phyloP scores from a whole-genome alignment of 1,140 invertebrate genomes.

The Drosophila guanche region DNA sequence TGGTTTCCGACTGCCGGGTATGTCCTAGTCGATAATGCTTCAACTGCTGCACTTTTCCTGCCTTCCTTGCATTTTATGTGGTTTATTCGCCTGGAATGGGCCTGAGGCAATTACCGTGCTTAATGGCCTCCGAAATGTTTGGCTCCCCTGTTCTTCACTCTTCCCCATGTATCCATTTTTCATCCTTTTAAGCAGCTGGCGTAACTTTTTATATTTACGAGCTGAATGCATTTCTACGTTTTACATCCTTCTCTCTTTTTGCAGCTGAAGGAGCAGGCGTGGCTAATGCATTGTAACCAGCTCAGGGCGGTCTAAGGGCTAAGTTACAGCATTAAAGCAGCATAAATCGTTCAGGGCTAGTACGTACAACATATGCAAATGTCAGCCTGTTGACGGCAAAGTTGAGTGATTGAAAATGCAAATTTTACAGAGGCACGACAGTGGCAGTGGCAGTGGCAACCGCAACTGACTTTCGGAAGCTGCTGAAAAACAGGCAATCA shows the following conservation, averaged over 20 bases:
- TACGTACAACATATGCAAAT: constrained; percentile 59
- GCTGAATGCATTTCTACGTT: constrained; percentile 33
- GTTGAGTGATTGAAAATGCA: constrained; percentile 77
- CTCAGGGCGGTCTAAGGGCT: constrained; percentile 15
- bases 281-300: constrained; percentile 30
- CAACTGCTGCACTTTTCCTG: constrained; percentile 13
- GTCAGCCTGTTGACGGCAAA: constrained; percentile 55
- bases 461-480: constrained; percentile 37
- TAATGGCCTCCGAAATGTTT: constrained; percentile 51
- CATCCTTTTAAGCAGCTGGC: constrained; percentile 49
- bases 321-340: constrained; percentile 49
- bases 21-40: constrained; percentile 37
- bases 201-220: constrained; percentile 52
- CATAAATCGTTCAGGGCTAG: constrained; percentile 17
- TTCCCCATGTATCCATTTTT: not conserved
- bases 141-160: not conserved
- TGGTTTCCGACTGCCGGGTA: constrained; percentile 20
- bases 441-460: constrained; percentile 12
- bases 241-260: constrained; percentile 13
- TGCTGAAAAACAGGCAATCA: constrained; percentile 7
- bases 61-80: constrained; percentile 38
- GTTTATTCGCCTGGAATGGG: constrained; percentile 69
- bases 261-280: constrained; percentile 19
- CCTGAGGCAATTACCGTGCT: constrained; percentile 63
- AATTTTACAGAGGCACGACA: constrained; percentile 32